Percentiles rank a stretch among this genome's conserved stretches.
Evolutionary conservation across 1,140 invertebrate species (phyloP).

Genomic region (Scaptomyza montana): DNA sequence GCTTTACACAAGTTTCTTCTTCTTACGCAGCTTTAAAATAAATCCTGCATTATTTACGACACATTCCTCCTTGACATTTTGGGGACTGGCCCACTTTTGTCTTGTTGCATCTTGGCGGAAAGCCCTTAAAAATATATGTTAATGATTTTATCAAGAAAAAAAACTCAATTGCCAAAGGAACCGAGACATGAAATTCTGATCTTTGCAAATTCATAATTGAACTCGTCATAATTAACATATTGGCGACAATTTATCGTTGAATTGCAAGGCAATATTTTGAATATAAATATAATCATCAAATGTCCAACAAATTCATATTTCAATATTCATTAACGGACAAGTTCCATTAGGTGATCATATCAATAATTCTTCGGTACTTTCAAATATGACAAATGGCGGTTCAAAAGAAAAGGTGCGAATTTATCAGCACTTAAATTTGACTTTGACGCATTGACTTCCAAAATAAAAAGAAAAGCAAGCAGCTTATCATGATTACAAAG

Average conservation of each 20-base stretch:
- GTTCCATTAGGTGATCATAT: no score
- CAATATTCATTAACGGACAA: no score
- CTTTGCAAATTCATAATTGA: no score
- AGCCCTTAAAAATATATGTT: constrained; percentile 4
- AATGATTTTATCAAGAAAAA: not conserved
- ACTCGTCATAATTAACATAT: no score
- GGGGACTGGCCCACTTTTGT: constrained; percentile 1
- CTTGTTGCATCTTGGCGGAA: constrained; percentile 7
- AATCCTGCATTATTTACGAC: constrained; percentile 25
- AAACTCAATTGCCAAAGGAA: not conserved
- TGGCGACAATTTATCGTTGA: no score
- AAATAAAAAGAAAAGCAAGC: constrained; percentile 17
- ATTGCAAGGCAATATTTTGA: no score
- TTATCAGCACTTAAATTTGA: constrained; percentile 19
- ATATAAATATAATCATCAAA: no score
- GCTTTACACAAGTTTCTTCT: not conserved
- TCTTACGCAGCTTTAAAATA: not conserved
- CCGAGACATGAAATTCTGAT: not conserved
- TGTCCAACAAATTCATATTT: no score
- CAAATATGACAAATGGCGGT: constrained; percentile 8
- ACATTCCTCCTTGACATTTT: not conserved
- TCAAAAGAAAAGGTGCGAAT: constrained; percentile 12
- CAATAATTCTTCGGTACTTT: not conserved
- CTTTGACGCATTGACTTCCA: constrained; percentile 16
- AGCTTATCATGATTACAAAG: constrained; percentile 40